Conservation (phyloP, 2,797 vertebrate genomes). For the Epinephelus malabaricus region DNA sequence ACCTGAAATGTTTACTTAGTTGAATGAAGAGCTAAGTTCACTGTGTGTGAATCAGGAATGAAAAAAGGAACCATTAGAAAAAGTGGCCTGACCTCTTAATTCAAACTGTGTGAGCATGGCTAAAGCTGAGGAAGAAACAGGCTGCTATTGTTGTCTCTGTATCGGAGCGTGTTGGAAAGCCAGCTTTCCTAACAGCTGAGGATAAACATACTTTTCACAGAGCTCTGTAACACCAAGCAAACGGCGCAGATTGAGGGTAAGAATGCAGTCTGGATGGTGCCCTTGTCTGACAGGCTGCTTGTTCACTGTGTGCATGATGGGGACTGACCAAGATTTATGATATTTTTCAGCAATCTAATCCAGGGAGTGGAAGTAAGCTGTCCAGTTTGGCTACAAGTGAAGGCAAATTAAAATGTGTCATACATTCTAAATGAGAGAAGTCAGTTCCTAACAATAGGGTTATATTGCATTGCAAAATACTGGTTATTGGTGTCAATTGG, state of each 20-base stretch:
- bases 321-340: background rate
- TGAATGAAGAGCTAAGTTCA: constrained; percentile 16
- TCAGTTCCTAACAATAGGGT: background rate
- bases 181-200: constrained; percentile 56
- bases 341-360: background rate
- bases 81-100: constrained; percentile 54
- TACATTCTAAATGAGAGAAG: background rate
- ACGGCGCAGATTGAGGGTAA: constrained; percentile 44
- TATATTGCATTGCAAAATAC: background rate
- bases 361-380: background rate
- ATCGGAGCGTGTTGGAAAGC: constrained; percentile 34
- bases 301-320: background rate
- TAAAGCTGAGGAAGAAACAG: constrained; percentile 64
- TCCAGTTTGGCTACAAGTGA: background rate
- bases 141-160: constrained; percentile 62
- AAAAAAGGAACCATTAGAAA: constrained; percentile 31
- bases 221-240: constrained; percentile 46
- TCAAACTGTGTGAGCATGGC: constrained; percentile 53
- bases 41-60: constrained; percentile 14
- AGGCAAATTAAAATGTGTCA: background rate
- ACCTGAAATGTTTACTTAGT: background rate
- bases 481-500: too few relatives aligned
- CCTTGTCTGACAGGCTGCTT: background rate
- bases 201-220: constrained; percentile 61
- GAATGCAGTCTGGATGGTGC: constrained; percentile 35